phyloP scores from a whole-genome alignment of 2,113 vertebrate species.

The Mobula hypostoma region DNA sequence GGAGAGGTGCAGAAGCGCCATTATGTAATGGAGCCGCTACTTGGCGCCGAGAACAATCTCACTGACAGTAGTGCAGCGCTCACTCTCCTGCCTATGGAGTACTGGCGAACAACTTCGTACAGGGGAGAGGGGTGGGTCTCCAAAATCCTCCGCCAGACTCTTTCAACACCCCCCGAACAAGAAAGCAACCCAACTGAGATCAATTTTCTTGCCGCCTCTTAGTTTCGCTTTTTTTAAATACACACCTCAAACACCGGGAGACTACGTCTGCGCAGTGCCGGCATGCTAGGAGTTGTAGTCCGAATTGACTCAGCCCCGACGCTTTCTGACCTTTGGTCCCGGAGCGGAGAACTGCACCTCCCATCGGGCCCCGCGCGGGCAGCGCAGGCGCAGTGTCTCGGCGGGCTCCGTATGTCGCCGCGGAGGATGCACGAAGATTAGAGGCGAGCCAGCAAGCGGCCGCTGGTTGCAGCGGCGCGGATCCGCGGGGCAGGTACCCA shows the following conservation, averaged over 20 bases:
- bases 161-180: too few species aligned
- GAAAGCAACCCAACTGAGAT: too few species aligned
- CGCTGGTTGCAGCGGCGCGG: constrained; percentile 60
- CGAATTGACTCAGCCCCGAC: constrained; percentile 24
- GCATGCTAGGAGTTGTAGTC: constrained; percentile 60
- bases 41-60: background rate
- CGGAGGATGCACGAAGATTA: constrained; percentile 73
- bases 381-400: constrained; percentile 75
- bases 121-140: too few species aligned
- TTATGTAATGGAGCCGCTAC: background rate
- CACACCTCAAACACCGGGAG: background rate
- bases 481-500: constrained; percentile 67
- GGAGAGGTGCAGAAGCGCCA: background rate
- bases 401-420: constrained; percentile 86
- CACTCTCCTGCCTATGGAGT: too few species aligned
- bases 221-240: background rate
- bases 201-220: background rate
- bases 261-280: constrained; percentile 33
- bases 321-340: constrained; percentile 12
- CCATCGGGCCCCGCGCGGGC: constrained; percentile 55
- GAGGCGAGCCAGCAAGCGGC: constrained; percentile 50
- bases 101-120: too few species aligned
- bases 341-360: constrained; percentile 61
- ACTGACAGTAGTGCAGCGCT: too few species aligned
- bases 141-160: too few species aligned